Conservation (phyloP, 2,113 vertebrate species). For the Archocentrus centrarchus region DNA sequence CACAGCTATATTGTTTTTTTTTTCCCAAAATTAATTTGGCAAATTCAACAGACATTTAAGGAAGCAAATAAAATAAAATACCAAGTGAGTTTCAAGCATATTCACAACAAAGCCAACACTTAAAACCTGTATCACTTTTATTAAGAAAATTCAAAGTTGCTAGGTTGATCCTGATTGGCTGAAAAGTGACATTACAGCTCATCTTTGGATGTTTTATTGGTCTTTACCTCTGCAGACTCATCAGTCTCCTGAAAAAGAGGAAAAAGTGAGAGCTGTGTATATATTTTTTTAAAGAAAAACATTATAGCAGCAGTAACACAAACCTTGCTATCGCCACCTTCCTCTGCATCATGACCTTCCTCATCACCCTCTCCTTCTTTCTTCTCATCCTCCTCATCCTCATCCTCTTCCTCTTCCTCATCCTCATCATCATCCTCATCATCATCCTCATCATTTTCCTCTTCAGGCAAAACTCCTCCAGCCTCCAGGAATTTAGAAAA, state of each 20-base stretch:
- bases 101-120: neutral
- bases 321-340: conserved; percentile 48
- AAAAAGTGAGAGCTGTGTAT: neutral
- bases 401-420: neutral
- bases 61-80: neutral
- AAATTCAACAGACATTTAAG: neutral
- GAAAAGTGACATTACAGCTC: conserved; percentile 70
- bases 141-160: conserved; percentile 56
- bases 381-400: accelerated
- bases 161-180: conserved; percentile 37
- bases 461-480: conserved; percentile 81
- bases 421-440: conserved; percentile 48
- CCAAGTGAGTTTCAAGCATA: neutral
- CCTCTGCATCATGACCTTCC: neutral
- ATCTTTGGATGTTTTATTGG: conserved; percentile 64
- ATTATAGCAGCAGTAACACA: neutral
- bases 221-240: conserved; percentile 31
- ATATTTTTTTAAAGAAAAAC: neutral
- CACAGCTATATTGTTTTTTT: neutral
- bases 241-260: conserved; percentile 42
- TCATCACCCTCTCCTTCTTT: neutral
- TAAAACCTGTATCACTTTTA: conserved; percentile 47
- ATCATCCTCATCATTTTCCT: conserved; percentile 43
- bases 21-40: neutral
- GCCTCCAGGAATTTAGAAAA: conserved; percentile 90